Evolutionary conservation across 2,113 vertebrate species (phyloP).

Genomic region (Forbesichthys agassizii): DNA sequence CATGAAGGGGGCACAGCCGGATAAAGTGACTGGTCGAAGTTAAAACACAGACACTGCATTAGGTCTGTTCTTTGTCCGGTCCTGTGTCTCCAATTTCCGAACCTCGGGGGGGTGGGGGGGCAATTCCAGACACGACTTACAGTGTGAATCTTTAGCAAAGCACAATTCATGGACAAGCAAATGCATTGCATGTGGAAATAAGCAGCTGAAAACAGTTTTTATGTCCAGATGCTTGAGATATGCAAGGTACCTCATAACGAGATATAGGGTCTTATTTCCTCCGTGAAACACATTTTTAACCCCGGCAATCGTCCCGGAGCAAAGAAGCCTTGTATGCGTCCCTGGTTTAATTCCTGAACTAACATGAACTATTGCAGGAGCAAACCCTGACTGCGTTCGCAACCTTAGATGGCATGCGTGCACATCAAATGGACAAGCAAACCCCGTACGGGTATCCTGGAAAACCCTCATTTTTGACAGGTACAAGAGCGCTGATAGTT

Average conservation of each 20-base stretch:
- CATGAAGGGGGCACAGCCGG: too few species aligned
- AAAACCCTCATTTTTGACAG: neutral
- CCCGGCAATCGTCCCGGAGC: neutral
- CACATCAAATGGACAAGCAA: slow-evolving; percentile 1
- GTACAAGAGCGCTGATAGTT: neutral
- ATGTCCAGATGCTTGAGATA: too few species aligned
- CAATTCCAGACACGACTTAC: slow-evolving; percentile 58
- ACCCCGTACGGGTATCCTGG: slow-evolving; percentile 24
- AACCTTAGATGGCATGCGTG: neutral
- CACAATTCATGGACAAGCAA: too few species aligned
- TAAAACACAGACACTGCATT: too few species aligned
- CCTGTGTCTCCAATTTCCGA: too few species aligned
- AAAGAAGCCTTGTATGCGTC: slow-evolving; percentile 2
- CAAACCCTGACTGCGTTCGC: neutral
- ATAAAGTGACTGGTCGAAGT: too few species aligned
- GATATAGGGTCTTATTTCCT: slow-evolving; percentile 23
- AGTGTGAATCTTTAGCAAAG: slow-evolving; percentile 7
- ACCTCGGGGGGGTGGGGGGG: neutral
- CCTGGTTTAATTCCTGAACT: neutral
- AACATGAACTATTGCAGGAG: slow-evolving; percentile 19
- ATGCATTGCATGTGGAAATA: too few species aligned
- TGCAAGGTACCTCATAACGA: too few species aligned
- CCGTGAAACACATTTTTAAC: slow-evolving; percentile 28
- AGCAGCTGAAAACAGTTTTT: too few species aligned
- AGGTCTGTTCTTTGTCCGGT: too few species aligned